A percentile compares a stretch with the other conserved stretches of the same genome.
phyloP scores from a whole-genome alignment of 2,113 vertebrate species.

The Macrotis lagotis region DNA sequence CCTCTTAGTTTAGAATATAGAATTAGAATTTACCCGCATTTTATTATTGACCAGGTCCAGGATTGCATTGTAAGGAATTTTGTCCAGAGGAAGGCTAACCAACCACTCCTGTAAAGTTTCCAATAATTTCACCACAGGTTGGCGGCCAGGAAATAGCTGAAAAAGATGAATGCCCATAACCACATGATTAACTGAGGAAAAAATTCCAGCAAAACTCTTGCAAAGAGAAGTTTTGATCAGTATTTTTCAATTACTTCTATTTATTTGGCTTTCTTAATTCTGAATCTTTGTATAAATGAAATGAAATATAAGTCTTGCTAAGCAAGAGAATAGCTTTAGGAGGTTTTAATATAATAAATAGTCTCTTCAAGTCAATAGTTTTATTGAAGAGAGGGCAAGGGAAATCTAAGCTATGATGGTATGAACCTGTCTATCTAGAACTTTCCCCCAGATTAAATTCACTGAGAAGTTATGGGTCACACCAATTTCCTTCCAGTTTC shows the following conservation, averaged over 20 bases:
- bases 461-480: background rate
- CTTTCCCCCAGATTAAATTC: background rate
- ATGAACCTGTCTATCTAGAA: accelerated
- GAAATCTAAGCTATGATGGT: accelerated
- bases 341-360: accelerated
- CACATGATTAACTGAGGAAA: background rate
- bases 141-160: conserved; percentile 93
- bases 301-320: background rate
- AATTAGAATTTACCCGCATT: conserved; percentile 89
- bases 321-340: background rate
- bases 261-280: background rate
- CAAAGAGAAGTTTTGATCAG: background rate
- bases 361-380: background rate
- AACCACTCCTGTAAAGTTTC: conserved; percentile 96
- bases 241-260: background rate
- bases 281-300: background rate
- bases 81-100: conserved; percentile 91
- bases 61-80: conserved; percentile 93
- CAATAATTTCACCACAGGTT: conserved; percentile 91
- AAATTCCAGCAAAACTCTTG: background rate
- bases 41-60: conserved; percentile 97
- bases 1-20: background rate
- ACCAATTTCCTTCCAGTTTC: background rate
- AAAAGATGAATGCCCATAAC: background rate
- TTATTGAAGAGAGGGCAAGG: background rate